These are phyloP conservation scores for Peromyscus eremicus DNA, from an alignment of 2,797 vertebrate species.

Conservation along the genomic window DNA sequence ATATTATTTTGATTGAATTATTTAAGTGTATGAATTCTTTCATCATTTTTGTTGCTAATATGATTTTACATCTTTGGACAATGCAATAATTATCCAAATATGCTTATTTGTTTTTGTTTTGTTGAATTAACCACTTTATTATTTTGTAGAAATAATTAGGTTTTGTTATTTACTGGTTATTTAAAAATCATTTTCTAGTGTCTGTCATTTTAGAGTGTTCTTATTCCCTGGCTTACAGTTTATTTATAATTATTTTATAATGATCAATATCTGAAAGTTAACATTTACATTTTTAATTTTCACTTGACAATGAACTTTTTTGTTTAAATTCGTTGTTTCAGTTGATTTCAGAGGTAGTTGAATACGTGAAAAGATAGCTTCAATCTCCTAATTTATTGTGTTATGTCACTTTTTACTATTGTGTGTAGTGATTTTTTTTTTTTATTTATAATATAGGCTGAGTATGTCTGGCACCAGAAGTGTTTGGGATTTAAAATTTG, in stretches of 20 bases:
- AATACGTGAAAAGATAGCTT: conserved; percentile 8
- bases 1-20: conserved; percentile 24
- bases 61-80: conserved; percentile 40
- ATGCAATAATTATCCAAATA: conserved; percentile 9
- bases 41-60: conserved; percentile 56
- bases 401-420: conserved; percentile 53
- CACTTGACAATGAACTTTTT: background rate
- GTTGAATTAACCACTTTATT: conserved; percentile 23
- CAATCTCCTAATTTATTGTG: conserved; percentile 44
- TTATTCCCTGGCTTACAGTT: background rate
- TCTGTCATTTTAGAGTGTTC: background rate
- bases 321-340: conserved; percentile 30
- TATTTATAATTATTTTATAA: conserved; percentile 55
- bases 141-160: conserved; percentile 55
- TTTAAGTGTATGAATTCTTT: conserved; percentile 44
- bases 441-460: conserved; percentile 46
- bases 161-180: conserved; percentile 37
- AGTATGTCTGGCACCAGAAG: background rate
- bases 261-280: conserved; percentile 37
- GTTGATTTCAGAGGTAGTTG: conserved; percentile 26
- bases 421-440: background rate
- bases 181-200: background rate
- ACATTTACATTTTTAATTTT: conserved; percentile 36
- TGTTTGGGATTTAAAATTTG: background rate
- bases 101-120: conserved; percentile 44